phyloP scores from a whole-genome alignment of 2,797 vertebrate genomes.

The Danio albolineatus region DNA sequence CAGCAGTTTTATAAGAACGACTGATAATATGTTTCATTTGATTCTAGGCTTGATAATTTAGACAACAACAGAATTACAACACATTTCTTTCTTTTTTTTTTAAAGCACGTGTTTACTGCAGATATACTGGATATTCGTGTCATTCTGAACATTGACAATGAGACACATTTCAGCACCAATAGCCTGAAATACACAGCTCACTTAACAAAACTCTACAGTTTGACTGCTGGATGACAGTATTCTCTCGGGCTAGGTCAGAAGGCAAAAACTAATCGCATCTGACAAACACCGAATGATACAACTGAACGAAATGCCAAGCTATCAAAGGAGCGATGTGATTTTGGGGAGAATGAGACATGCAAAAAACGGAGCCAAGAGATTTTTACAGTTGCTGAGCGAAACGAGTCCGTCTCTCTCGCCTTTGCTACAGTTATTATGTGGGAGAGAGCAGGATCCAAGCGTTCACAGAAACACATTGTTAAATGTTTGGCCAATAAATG shows the following conservation, averaged over 20 bases:
- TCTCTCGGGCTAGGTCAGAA: conserved; percentile 63
- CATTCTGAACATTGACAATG: conserved; percentile 2
- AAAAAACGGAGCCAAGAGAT: conserved; percentile 65
- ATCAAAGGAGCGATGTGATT: conserved; percentile 37
- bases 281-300: conserved; percentile 66
- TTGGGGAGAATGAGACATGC: conserved; percentile 70
- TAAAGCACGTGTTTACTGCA: conserved; percentile 17
- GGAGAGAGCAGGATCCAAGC: conserved; percentile 64
- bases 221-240: conserved; percentile 12
- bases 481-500: conserved; percentile 64
- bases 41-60: conserved; percentile 13
- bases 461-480: conserved; percentile 68
- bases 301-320: conserved; percentile 58
- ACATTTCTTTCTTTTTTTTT: conserved; percentile 57
- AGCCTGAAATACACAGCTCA: conserved; percentile 5
- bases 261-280: conserved; percentile 64
- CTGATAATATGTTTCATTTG: background rate
- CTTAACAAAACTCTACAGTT: background rate
- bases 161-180: conserved; percentile 13
- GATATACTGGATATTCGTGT: conserved; percentile 15
- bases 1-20: background rate
- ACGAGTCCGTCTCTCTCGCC: conserved; percentile 59
- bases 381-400: conserved; percentile 73
- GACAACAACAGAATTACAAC: conserved; percentile 54
- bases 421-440: conserved; percentile 68